These are phyloP conservation scores for Sciurus vulgaris DNA, from an alignment of 2,797 vertebrate genomes.

Conservation along the genomic window DNA sequence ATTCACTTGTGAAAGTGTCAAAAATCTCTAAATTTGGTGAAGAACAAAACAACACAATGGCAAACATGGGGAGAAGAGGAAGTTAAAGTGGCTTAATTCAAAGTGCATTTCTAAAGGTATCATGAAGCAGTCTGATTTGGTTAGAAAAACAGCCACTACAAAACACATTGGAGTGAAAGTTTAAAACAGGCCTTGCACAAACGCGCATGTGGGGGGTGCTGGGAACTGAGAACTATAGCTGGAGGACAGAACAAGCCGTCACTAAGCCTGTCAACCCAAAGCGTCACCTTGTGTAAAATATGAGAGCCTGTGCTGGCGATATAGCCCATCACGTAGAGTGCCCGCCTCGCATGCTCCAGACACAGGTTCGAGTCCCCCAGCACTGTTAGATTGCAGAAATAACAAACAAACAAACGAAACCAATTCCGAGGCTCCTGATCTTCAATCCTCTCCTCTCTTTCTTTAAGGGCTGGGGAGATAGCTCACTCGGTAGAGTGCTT, in stretches of 20 bases:
- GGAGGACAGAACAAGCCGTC: neutral
- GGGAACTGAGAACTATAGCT: neutral
- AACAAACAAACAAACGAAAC: no score
- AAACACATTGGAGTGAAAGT: neutral
- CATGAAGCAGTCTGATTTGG: neutral
- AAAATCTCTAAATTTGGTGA: conserved; percentile 44
- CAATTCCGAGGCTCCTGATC: no score
- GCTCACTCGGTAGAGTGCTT: no score
- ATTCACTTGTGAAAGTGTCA: neutral
- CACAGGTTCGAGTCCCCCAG: no score
- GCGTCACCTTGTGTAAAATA: no score
- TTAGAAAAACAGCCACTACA: neutral
- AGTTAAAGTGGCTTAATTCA: conserved; percentile 76
- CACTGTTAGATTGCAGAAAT: no score
- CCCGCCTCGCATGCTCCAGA: no score
- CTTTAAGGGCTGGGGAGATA: no score
- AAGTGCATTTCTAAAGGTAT: conserved; percentile 74
- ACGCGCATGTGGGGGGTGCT: neutral
- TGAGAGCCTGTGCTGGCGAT: no score
- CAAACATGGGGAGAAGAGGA: conserved; percentile 44
- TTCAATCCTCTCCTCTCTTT: no score
- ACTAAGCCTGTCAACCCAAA: neutral
- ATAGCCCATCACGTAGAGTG: no score
- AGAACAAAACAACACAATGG: conserved; percentile 57
- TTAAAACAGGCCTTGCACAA: neutral